A percentile compares a stretch with the other conserved stretches of the same genome.
Conservation (phyloP, 2,113 vertebrate species). For the Corythornis madagascariensis region DNA sequence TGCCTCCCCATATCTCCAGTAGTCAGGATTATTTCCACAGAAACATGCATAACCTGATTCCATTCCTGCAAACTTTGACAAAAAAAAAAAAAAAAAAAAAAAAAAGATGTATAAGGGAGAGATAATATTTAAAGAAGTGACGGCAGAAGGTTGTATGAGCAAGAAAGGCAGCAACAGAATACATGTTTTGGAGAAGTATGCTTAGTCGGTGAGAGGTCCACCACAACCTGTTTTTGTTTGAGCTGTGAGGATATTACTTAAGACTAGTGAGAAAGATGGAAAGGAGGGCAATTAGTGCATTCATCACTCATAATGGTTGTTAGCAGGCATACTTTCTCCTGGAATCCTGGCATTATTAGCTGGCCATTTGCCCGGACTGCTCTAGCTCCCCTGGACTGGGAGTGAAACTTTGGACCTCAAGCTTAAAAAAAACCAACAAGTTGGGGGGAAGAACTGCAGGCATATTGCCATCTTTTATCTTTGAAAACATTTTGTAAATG, state of each 20-base stretch:
- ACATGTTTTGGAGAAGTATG: not conserved
- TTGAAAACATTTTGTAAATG: not conserved
- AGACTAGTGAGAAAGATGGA: not conserved
- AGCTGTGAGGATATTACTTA: not conserved
- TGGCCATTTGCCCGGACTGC: not conserved
- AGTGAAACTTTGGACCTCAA: not conserved
- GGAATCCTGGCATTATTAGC: not conserved
- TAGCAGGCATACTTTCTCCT: not conserved
- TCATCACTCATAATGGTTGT: not conserved
- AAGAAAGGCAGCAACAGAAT: not conserved
- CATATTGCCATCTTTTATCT: not conserved
- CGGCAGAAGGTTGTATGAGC: not conserved
- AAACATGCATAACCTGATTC: constrained; percentile 97
- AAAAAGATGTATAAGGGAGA: constrained; percentile 6
- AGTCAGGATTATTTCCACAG: constrained; percentile 93
- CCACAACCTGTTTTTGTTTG: not conserved
- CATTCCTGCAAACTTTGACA: constrained; percentile 91
- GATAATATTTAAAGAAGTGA: not conserved
- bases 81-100: not conserved
- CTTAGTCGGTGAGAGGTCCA: not conserved
- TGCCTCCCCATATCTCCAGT: constrained; percentile 84
- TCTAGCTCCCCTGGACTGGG: not conserved
- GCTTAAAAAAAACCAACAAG: not conserved
- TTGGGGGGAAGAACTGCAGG: not conserved
- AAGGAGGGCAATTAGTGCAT: not conserved